These are phyloP conservation scores for Temnothorax curvispinosus DNA, from an alignment of 1,140 invertebrate genomes.

Conservation along the genomic window DNA sequence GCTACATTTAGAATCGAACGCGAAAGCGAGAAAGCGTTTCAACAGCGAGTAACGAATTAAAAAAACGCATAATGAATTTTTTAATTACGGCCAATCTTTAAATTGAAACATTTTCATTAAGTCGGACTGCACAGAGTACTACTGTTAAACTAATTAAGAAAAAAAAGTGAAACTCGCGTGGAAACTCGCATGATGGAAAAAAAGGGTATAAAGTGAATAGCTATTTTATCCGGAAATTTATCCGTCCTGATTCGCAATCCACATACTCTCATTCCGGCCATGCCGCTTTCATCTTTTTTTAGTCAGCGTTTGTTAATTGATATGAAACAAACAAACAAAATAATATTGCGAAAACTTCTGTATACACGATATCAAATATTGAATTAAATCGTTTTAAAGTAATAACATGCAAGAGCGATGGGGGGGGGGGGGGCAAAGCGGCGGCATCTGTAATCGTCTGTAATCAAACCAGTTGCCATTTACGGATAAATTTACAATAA, in stretches of 20 bases:
- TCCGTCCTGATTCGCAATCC: conserved; percentile 35
- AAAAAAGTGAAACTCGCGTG: background rate
- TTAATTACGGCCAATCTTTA: conserved; percentile 26
- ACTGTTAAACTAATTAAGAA: conserved; percentile 42
- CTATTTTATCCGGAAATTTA: conserved; percentile 59
- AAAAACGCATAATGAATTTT: conserved; percentile 30
- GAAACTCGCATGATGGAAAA: background rate
- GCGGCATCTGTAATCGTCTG: background rate
- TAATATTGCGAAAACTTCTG: conserved; percentile 50
- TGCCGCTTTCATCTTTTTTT: conserved; percentile 52
- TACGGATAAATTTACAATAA: conserved; percentile 37
- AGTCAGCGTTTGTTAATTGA: conserved; percentile 52
- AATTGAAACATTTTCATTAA: conserved; percentile 48
- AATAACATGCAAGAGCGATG: conserved; percentile 10
- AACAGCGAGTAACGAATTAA: conserved; percentile 20
- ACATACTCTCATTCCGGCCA: background rate
- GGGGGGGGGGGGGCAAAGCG: too few relatives aligned
- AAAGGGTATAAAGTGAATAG: conserved; percentile 30
- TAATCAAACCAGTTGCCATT: conserved; percentile 43
- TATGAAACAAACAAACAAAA: conserved; percentile 58
- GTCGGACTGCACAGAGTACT: background rate
- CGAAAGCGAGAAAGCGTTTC: background rate
- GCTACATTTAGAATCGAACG: background rate
- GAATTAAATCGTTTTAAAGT: conserved; percentile 58
- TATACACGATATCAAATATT: conserved; percentile 54